A percentile compares a stretch with the other conserved stretches of the same genome.
Evolutionary conservation across 2,113 vertebrate species (phyloP).

Genomic region (Laticauda laticaudata): DNA sequence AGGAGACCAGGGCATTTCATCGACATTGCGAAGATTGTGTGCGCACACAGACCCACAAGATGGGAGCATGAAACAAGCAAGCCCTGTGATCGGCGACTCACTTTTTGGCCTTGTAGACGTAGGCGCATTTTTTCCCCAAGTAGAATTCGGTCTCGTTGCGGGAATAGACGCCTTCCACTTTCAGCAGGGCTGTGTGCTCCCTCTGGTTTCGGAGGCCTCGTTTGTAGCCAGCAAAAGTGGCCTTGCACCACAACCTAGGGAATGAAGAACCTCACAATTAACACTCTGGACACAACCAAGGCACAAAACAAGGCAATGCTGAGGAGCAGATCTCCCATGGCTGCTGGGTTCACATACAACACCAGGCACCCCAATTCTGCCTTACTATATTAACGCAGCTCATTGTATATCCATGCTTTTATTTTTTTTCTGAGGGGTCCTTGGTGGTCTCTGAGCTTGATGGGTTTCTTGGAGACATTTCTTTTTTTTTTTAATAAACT

Average conservation of each 20-base stretch:
- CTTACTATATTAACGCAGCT: neutral
- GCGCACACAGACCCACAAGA: too few species aligned
- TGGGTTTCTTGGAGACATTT: too few species aligned
- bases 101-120: conserved; percentile 99
- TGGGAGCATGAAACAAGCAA: neutral
- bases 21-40: neutral
- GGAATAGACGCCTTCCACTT: conserved; percentile 93
- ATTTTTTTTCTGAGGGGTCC: too few species aligned
- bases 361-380: neutral
- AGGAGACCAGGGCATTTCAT: neutral
- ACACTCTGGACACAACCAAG: neutral
- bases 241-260: conserved; percentile 93
- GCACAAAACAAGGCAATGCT: neutral
- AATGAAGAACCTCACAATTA: neutral
- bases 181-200: conserved; percentile 94
- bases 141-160: conserved; percentile 93
- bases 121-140: conserved; percentile 94
- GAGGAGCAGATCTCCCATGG: neutral
- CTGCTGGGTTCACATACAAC: neutral
- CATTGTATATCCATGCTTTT: neutral
- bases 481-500: too few species aligned
- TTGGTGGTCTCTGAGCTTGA: too few species aligned
- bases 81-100: conserved; percentile 60
- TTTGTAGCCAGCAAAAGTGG: conserved; percentile 96
- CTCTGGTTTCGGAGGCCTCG: conserved; percentile 96